Conservation (phyloP, 2,888 invertebrate genomes). For the Noctua fimbriata region DNA sequence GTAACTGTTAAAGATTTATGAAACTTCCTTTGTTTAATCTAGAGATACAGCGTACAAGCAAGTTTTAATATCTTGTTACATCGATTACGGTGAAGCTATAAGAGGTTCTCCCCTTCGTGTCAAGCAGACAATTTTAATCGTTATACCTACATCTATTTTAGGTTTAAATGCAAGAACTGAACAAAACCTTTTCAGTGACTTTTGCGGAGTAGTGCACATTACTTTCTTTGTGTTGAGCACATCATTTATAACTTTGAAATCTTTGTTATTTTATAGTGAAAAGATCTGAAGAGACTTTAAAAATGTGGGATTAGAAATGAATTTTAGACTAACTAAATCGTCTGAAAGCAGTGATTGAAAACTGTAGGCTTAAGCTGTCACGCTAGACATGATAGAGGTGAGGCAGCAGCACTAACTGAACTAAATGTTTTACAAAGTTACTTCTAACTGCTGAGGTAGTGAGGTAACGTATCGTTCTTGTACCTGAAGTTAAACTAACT, state of each 20-base stretch:
- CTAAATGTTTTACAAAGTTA: not conserved
- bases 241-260: conserved; percentile 2
- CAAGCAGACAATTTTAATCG: not conserved
- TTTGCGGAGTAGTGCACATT: not conserved
- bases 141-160: not conserved
- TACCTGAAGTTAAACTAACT: not conserved
- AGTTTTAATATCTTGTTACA: conserved; percentile 3
- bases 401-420: not conserved
- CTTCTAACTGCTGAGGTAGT: not conserved
- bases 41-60: not conserved
- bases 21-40: conserved; percentile 25
- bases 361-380: not conserved
- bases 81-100: not conserved
- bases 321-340: not conserved
- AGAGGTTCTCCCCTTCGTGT: not conserved
- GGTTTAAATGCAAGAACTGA: not conserved
- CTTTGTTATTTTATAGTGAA: not conserved
- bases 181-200: not conserved
- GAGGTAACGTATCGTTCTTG: not conserved
- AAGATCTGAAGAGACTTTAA: not conserved
- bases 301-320: not conserved
- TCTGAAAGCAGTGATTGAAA: not conserved
- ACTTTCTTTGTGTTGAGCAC: not conserved
- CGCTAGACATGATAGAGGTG: not conserved
- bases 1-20: conserved; percentile 34